Evolutionary conservation across 2,888 invertebrate species (phyloP).

Genomic region (Laspeyria flexula): DNA sequence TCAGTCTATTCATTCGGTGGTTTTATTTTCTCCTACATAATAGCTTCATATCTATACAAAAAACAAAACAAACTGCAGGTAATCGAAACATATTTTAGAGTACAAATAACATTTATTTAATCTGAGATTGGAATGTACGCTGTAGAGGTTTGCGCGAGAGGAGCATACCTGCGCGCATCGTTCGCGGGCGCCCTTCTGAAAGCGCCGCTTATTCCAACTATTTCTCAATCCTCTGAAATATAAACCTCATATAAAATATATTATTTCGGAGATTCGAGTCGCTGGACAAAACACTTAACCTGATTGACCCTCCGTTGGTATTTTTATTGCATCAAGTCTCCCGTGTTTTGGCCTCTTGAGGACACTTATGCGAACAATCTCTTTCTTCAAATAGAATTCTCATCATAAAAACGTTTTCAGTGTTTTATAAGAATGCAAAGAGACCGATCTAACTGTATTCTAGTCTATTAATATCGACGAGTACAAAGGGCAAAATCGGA

Average conservation of each 20-base stretch:
- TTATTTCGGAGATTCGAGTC: constrained; percentile 61
- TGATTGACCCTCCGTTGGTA: constrained; percentile 76
- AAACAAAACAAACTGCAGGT: constrained; percentile 1
- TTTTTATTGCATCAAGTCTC: constrained; percentile 71
- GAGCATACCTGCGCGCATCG: constrained; percentile 30
- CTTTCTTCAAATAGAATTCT: constrained; percentile 49
- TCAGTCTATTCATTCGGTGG: no score
- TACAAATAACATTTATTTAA: constrained; percentile 33
- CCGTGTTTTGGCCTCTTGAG: constrained; percentile 55
- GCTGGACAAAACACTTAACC: constrained; percentile 75
- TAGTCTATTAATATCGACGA: constrained; percentile 37
- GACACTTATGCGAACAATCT: constrained; percentile 55
- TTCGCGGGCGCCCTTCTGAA: constrained; percentile 10
- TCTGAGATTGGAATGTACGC: constrained; percentile 38
- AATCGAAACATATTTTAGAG: constrained; percentile 32
- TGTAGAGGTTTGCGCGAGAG: constrained; percentile 21
- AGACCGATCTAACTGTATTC: constrained; percentile 32
- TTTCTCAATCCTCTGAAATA: constrained; percentile 64
- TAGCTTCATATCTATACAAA: background rate
- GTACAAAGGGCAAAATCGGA: constrained; percentile 38
- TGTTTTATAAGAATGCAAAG: constrained; percentile 42
- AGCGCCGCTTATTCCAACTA: constrained; percentile 58
- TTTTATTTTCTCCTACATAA: background rate
- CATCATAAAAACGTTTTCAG: constrained; percentile 48
- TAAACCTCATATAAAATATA: constrained; percentile 71